A percentile compares a stretch with the other conserved stretches of the same genome.
Evolutionary conservation across 1,140 invertebrate species (phyloP).

Genomic region (Drosophila sp.): DNA sequence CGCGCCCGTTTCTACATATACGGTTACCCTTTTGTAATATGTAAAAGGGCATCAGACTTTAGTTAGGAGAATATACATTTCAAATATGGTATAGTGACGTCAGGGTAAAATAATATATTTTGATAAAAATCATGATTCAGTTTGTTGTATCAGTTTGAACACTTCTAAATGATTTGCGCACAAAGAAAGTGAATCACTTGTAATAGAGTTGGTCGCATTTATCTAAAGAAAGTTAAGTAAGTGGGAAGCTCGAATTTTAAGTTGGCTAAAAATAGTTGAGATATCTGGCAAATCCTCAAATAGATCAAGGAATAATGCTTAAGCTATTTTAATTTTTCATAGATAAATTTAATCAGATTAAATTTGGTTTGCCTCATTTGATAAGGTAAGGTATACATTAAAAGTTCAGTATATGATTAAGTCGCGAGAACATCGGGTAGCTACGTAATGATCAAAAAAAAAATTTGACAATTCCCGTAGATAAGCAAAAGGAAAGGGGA

Average conservation of each 20-base stretch:
- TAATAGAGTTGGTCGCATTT: too few species aligned
- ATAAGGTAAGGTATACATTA: slow-evolving; percentile 7
- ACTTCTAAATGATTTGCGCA: not conserved
- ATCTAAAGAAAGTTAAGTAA: not conserved
- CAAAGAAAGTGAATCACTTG: slow-evolving; percentile 4
- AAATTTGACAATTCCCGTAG: not conserved
- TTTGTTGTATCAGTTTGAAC: not conserved
- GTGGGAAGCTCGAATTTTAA: not conserved
- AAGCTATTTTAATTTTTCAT: not conserved
- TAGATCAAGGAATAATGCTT: not conserved
- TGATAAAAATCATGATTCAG: slow-evolving; percentile 7
- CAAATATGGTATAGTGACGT: slow-evolving; percentile 18
- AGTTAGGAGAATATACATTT: not conserved
- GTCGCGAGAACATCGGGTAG: not conserved
- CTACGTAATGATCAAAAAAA: too few species aligned
- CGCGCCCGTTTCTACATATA: not conserved
- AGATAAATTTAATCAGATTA: slow-evolving; percentile 2
- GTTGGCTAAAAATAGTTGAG: too few species aligned
- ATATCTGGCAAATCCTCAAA: not conserved
- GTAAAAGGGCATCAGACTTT: slow-evolving; percentile 1
- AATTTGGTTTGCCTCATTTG: slow-evolving; percentile 10
- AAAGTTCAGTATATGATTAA: not conserved
- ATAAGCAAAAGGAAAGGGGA: slow-evolving; percentile 7
- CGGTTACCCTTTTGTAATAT: slow-evolving; percentile 14
- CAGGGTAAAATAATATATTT: not conserved